A percentile compares a stretch with the other conserved stretches of the same genome.
phyloP scores from a whole-genome alignment of 2,113 vertebrate genomes.

The Aramus guarauna region DNA sequence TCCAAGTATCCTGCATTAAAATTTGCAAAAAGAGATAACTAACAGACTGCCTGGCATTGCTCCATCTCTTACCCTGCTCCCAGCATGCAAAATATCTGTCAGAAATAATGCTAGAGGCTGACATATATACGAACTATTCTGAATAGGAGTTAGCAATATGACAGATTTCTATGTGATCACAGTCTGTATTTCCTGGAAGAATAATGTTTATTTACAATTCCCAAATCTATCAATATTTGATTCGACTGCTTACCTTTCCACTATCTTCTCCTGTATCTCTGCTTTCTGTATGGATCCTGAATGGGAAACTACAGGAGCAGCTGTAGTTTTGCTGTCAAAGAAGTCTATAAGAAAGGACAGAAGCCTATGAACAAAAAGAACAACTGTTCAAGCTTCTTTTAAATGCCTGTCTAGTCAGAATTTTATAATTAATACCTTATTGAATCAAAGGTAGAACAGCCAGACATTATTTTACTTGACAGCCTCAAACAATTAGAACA shows the following conservation, averaged over 20 bases:
- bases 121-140: background rate
- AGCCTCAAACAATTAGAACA: background rate
- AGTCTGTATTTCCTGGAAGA: background rate
- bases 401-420: background rate
- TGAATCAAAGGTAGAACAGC: background rate
- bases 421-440: background rate
- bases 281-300: constrained; percentile 92
- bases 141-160: background rate
- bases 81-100: background rate
- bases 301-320: constrained; percentile 79
- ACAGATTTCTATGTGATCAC: background rate
- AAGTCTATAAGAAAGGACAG: constrained; percentile 68
- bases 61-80: background rate
- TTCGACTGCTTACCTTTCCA: constrained; percentile 72
- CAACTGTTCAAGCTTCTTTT: background rate
- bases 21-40: background rate
- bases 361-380: background rate
- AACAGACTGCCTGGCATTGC: background rate
- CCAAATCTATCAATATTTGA: background rate
- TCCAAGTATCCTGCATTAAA: background rate
- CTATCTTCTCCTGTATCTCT: constrained; percentile 77
- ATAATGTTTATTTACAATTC: background rate
- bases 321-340: constrained; percentile 79
- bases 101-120: background rate
- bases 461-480: background rate